Conservation (phyloP, 2,113 vertebrate genomes). For the Carassius auratus region DNA sequence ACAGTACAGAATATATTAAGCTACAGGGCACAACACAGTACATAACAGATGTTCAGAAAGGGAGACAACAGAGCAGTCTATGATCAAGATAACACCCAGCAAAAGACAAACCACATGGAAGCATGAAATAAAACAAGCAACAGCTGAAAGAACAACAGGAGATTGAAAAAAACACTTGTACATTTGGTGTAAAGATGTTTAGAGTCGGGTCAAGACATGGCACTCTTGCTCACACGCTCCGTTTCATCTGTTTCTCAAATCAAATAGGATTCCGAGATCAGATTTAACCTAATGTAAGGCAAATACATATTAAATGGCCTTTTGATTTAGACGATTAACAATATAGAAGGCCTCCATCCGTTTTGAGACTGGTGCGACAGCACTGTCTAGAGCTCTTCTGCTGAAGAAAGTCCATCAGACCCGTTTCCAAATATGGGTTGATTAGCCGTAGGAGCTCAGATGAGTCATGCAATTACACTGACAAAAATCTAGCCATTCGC, state of each 20-base stretch:
- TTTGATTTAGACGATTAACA: not conserved
- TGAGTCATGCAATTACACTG: constrained; percentile 24
- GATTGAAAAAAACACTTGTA: not conserved
- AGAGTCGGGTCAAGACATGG: constrained; percentile 19
- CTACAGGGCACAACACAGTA: constrained; percentile 31
- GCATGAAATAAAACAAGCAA: constrained; percentile 22
- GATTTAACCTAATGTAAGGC: constrained; percentile 12
- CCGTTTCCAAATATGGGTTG: constrained; percentile 27
- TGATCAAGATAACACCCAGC: not conserved
- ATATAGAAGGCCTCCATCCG: constrained; percentile 45
- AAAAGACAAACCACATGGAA: constrained; percentile 29
- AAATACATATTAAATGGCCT: not conserved
- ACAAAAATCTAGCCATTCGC: constrained; percentile 19
- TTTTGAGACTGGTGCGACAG: not conserved
- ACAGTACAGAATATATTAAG: constrained; percentile 1
- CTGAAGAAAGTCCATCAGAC: constrained; percentile 14
- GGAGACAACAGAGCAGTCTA: constrained; percentile 6
- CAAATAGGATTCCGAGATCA: constrained; percentile 3
- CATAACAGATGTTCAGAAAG: constrained; percentile 32
- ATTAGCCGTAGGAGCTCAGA: constrained; percentile 35
- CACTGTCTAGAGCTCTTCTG: constrained; percentile 1
- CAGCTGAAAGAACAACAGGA: constrained; percentile 7
- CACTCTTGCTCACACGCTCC: not conserved
- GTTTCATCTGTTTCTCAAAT: constrained; percentile 4
- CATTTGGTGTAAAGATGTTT: not conserved